phyloP scores from a whole-genome alignment of 1,140 invertebrate genomes.

The Maniola jurtina region DNA sequence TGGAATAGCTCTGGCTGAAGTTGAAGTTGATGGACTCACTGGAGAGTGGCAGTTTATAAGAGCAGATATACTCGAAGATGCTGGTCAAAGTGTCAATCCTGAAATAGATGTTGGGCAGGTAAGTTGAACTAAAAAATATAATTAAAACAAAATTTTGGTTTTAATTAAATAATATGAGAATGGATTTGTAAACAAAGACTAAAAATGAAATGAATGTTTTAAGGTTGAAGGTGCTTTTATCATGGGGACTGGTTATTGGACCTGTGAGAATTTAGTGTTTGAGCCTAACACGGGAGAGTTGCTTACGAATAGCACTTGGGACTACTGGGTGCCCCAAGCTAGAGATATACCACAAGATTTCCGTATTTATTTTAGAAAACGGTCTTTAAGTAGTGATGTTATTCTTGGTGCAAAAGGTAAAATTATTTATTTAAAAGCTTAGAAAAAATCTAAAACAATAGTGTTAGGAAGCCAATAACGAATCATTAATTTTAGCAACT shows the following conservation, averaged over 20 bases:
- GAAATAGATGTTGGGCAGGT: slow-evolving; percentile 90
- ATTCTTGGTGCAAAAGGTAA: slow-evolving; percentile 88
- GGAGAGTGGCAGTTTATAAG: slow-evolving; percentile 83
- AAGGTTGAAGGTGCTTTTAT: slow-evolving; percentile 88
- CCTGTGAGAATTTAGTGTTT: slow-evolving; percentile 84
- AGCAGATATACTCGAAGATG: slow-evolving; percentile 87
- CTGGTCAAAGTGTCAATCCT: slow-evolving; percentile 86
- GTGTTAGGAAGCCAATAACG: not conserved
- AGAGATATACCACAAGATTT: slow-evolving; percentile 92
- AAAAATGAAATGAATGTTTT: not conserved
- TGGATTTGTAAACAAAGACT: too few species aligned
- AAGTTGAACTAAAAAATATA: too few species aligned
- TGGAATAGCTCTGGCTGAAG: slow-evolving; percentile 81
- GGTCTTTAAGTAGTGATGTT: slow-evolving; percentile 84
- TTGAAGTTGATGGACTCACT: slow-evolving; percentile 87
- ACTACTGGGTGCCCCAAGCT: slow-evolving; percentile 87
- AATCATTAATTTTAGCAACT: slow-evolving; percentile 76
- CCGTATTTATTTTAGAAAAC: slow-evolving; percentile 84
- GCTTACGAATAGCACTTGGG: slow-evolving; percentile 88
- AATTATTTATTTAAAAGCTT: not conserved
- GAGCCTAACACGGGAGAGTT: slow-evolving; percentile 82
- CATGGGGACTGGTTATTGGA: slow-evolving; percentile 91
- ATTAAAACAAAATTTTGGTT: too few species aligned
- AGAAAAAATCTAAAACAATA: too few species aligned
- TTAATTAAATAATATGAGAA: too few species aligned